Conservation (phyloP, 2,797 vertebrate species). For the Fistularia tabacaria region DNA sequence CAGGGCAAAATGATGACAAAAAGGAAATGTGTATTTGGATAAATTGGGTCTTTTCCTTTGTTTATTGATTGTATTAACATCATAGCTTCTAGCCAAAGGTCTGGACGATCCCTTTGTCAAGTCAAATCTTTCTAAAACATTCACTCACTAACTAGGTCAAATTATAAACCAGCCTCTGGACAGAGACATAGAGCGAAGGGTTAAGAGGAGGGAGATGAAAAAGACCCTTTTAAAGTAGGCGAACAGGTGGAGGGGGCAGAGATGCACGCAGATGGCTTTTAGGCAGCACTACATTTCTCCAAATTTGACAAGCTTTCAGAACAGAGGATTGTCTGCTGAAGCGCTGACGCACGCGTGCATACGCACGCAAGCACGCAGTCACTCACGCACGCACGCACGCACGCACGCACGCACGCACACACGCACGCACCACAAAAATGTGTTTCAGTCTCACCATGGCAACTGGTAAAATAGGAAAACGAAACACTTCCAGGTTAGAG, state of each 20-base stretch:
- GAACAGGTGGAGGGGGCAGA: too few relatives aligned
- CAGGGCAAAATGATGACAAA: constrained; percentile 15
- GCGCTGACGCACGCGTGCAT: neutral
- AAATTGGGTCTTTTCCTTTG: constrained; percentile 46
- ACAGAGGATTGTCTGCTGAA: too few relatives aligned
- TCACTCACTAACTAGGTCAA: too few relatives aligned
- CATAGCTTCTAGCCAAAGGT: constrained; percentile 53
- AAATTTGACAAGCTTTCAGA: too few relatives aligned
- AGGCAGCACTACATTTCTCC: too few relatives aligned
- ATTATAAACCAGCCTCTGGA: too few relatives aligned
- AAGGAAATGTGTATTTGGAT: constrained; percentile 43
- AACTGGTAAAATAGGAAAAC: constrained; percentile 45
- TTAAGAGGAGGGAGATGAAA: too few relatives aligned
- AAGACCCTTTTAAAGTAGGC: too few relatives aligned
- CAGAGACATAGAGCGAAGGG: too few relatives aligned
- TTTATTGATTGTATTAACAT: constrained; percentile 61
- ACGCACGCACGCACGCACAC: constrained; percentile 13
- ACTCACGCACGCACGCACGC: constrained; percentile 13
- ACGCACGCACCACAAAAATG: constrained; percentile 27
- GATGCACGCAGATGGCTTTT: too few relatives aligned
- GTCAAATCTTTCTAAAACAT: too few relatives aligned
- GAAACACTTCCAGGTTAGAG: constrained; percentile 31
- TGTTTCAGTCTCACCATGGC: constrained; percentile 48
- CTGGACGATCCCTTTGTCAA: constrained; percentile 35
- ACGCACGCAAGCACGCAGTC: constrained; percentile 3